Evolutionary conservation across 92 coral and sea anemone genomes (phyloP).

Genomic region (Bergia sp.): DNA sequence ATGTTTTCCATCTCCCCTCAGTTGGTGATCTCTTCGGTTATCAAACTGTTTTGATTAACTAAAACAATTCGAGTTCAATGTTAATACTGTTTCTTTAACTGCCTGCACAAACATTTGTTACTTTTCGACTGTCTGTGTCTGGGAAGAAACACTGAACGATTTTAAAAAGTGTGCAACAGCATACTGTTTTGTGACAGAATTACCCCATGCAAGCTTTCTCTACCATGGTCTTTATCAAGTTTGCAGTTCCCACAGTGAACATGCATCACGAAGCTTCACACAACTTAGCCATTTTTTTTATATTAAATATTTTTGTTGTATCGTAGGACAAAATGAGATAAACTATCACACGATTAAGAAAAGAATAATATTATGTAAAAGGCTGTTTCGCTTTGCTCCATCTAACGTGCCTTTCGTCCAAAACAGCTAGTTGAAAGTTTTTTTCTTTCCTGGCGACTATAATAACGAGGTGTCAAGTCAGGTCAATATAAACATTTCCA

Average conservation of each 20-base stretch:
- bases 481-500: slow-evolving; percentile 43
- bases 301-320: not conserved
- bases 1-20: not conserved
- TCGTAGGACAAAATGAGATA: not conserved
- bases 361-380: not conserved
- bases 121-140: not conserved
- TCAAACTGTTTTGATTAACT: not conserved
- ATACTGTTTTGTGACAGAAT: not conserved
- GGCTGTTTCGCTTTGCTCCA: not conserved
- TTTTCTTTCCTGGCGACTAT: not conserved
- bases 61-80: not conserved
- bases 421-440: not conserved
- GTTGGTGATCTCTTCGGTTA: not conserved
- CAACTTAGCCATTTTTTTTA: not conserved
- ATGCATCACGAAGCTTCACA: not conserved
- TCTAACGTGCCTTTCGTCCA: not conserved
- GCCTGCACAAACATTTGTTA: not conserved
- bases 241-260: not conserved
- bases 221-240: not conserved
- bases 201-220: not conserved
- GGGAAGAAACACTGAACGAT: not conserved
- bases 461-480: not conserved
- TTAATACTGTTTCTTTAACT: not conserved
- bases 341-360: not conserved
- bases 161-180: not conserved